Percentiles rank a stretch among this genome's conserved stretches.
These are phyloP conservation scores for Hemistola chrysoprasaria DNA, from an alignment of 2,888 invertebrate genomes.

Conservation along the genomic window DNA sequence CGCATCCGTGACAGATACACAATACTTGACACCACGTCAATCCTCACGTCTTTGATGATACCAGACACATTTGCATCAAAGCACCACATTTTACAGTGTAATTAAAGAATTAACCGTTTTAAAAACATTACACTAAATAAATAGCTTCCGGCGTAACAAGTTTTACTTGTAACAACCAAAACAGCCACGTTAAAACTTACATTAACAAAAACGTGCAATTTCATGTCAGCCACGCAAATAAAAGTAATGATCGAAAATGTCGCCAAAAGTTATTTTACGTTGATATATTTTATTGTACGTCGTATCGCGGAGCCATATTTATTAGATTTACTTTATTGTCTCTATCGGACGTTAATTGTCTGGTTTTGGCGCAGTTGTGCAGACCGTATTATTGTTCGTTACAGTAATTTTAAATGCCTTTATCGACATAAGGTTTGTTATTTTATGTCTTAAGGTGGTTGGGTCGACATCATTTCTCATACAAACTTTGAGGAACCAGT, in stretches of 20 bases:
- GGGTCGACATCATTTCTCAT: no score
- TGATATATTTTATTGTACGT: constrained; percentile 20
- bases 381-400: constrained; percentile 4
- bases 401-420: background rate
- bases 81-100: no score
- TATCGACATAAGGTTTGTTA: background rate
- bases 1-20: no score
- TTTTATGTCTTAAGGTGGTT: background rate
- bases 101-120: no score
- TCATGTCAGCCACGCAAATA: constrained; percentile 13
- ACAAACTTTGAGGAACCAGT: no score
- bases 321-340: constrained; percentile 27
- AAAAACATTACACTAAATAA: no score
- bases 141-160: no score
- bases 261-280: constrained; percentile 26
- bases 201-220: no score
- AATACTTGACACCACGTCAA: no score
- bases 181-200: constrained; percentile 10
- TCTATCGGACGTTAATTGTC: constrained; percentile 14
- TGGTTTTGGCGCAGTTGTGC: constrained; percentile 17
- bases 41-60: no score
- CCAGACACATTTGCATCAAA: no score
- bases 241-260: constrained; percentile 18
- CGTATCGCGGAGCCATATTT: constrained; percentile 22
- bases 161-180: no score